phyloP scores from a whole-genome alignment of 2,113 vertebrate species.

The Ivindomyrus marchei region DNA sequence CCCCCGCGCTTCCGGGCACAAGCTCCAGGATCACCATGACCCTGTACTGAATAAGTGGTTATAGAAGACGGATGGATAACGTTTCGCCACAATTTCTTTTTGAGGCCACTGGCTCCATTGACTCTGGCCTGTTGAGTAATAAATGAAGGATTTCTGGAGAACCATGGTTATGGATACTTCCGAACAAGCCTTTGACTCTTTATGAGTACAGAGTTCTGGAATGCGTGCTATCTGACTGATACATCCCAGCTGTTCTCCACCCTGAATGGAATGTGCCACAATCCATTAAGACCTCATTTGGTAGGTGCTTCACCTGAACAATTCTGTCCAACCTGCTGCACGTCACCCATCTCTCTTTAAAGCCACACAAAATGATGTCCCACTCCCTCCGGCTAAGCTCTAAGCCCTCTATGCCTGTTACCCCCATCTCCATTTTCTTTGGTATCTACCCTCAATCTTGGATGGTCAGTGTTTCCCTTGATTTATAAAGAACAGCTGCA shows the following conservation, averaged over 20 bases:
- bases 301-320: conserved; percentile 20
- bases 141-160: conserved; percentile 24
- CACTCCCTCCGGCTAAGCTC: neutral
- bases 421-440: neutral
- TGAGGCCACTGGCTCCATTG: neutral
- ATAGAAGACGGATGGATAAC: neutral
- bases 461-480: conserved; percentile 37
- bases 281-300: neutral
- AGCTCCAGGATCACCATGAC: neutral
- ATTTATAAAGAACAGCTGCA: conserved; percentile 47
- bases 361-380: neutral
- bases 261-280: conserved; percentile 48
- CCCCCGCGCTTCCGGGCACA: neutral
- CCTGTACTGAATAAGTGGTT: neutral
- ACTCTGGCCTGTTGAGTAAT: conserved; percentile 20
- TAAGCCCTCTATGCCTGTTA: neutral
- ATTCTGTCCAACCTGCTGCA: neutral
- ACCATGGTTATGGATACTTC: conserved; percentile 24
- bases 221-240: conserved; percentile 61
- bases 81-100: neutral
- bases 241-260: conserved; percentile 53
- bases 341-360: neutral
- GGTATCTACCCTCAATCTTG: neutral
- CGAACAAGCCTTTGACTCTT: conserved; percentile 26
- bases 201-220: conserved; percentile 52